A percentile compares a stretch with the other conserved stretches of the same genome.
Conservation (phyloP, 2,797 vertebrate genomes). For the Falco columbarius region DNA sequence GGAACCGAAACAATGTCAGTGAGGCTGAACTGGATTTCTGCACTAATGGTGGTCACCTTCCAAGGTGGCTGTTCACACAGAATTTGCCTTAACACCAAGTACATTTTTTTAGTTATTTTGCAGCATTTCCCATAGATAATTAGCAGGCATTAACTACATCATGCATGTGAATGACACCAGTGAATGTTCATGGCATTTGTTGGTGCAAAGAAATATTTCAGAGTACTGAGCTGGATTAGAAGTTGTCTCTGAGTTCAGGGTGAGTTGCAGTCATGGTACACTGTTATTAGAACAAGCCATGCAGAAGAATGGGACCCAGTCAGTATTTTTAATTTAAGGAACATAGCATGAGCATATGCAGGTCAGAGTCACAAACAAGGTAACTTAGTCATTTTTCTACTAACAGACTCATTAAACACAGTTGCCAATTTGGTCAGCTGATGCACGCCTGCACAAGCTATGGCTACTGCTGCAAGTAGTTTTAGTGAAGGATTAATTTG, state of each 20-base stretch:
- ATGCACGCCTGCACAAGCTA: neutral
- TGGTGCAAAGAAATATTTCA: neutral
- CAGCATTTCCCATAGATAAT: neutral
- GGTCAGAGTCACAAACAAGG: neutral
- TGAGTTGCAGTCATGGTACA: neutral
- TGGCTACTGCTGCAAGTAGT: neutral
- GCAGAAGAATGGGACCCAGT: neutral
- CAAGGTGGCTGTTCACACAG: neutral
- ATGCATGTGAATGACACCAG: neutral
- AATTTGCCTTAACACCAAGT: neutral
- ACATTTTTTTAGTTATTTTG: neutral
- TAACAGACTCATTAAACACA: neutral
- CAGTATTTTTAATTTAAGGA: neutral
- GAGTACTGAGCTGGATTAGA: neutral
- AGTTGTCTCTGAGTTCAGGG: neutral
- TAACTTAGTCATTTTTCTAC: neutral
- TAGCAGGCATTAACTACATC: neutral
- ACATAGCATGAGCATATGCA: neutral
- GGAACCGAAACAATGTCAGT: neutral
- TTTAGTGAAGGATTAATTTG: neutral
- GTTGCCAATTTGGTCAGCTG: neutral
- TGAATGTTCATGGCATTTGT: neutral
- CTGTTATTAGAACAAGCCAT: neutral
- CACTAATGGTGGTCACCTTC: neutral
- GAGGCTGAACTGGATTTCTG: neutral